phyloP scores from a whole-genome alignment of 2,888 invertebrate species.

The Drosophila diplacantha region DNA sequence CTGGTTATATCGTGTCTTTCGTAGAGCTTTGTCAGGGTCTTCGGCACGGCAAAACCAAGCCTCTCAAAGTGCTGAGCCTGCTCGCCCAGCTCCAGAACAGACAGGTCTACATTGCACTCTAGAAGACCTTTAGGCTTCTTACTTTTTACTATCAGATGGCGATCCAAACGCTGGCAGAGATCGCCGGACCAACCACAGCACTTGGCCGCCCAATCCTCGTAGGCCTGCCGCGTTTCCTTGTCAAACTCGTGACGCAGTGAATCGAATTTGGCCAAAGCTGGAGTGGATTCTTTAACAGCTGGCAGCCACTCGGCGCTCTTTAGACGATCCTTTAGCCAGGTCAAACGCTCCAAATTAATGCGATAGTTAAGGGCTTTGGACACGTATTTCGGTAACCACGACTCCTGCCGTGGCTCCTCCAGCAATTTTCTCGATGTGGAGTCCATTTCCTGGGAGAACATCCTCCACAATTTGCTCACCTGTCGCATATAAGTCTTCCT shows the following conservation, averaged over 20 bases:
- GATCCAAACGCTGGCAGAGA: conserved; percentile 82
- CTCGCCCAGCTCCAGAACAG: conserved; percentile 83
- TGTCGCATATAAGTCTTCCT: conserved; percentile 84
- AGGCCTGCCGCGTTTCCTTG: conserved; percentile 79
- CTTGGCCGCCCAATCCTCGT: conserved; percentile 80
- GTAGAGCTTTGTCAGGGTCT: conserved; percentile 82
- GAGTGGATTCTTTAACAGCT: conserved; percentile 82
- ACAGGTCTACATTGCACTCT: conserved; percentile 87
- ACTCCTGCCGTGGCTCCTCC: conserved; percentile 81
- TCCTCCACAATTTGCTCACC: conserved; percentile 83
- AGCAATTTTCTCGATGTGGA: conserved; percentile 83
- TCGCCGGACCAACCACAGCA: conserved; percentile 78
- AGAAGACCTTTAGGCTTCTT: conserved; percentile 82
- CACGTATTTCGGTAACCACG: conserved; percentile 84
- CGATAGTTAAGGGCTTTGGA: conserved; percentile 85
- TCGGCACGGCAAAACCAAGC: conserved; percentile 84
- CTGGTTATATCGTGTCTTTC: conserved; percentile 80
- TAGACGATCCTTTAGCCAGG: conserved; percentile 82
- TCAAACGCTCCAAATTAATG: conserved; percentile 83
- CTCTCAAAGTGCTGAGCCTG: conserved; percentile 87
- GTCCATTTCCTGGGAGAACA: conserved; percentile 87
- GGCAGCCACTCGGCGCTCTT: conserved; percentile 88
- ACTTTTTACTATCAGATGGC: conserved; percentile 86
- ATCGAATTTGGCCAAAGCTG: conserved; percentile 81
- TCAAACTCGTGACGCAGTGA: conserved; percentile 65